Percentiles rank a stretch among this genome's conserved stretches.
Conservation (phyloP, 2,113 vertebrate genomes). For the Hemicordylus capensis region DNA sequence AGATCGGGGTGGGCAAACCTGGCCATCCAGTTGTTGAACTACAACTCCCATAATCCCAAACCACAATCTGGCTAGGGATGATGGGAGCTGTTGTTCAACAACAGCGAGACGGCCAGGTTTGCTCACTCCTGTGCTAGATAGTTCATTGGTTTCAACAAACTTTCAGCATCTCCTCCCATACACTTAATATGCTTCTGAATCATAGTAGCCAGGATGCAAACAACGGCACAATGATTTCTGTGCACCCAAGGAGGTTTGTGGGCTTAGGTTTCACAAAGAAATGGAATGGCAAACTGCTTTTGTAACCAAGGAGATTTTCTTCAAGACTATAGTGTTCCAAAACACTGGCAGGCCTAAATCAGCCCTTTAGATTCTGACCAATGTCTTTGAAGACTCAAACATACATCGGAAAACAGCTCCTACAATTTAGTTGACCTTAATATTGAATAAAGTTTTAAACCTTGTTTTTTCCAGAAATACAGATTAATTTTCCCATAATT, state of each 20-base stretch:
- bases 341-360: not conserved
- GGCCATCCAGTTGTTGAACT: too few species aligned
- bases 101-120: too few species aligned
- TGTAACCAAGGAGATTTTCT: not conserved
- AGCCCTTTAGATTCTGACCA: not conserved
- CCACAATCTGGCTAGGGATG: too few species aligned
- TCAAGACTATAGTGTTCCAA: too few species aligned
- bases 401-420: not conserved
- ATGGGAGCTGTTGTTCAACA: too few species aligned
- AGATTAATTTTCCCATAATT: not conserved
- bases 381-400: not conserved
- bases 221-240: not conserved
- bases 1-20: too few species aligned
- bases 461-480: not conserved
- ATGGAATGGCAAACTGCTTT: not conserved
- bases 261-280: too few species aligned
- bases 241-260: not conserved
- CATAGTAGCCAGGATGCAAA: not conserved
- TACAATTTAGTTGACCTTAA: not conserved
- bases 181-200: not conserved
- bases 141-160: not conserved
- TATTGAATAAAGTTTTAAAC: not conserved
- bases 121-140: too few species aligned
- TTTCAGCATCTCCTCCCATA: not conserved
- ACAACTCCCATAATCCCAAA: too few species aligned